phyloP scores from a whole-genome alignment of 37 sponge, comb jelly and placozoan genomes.

The Petrosia ficiformis region DNA sequence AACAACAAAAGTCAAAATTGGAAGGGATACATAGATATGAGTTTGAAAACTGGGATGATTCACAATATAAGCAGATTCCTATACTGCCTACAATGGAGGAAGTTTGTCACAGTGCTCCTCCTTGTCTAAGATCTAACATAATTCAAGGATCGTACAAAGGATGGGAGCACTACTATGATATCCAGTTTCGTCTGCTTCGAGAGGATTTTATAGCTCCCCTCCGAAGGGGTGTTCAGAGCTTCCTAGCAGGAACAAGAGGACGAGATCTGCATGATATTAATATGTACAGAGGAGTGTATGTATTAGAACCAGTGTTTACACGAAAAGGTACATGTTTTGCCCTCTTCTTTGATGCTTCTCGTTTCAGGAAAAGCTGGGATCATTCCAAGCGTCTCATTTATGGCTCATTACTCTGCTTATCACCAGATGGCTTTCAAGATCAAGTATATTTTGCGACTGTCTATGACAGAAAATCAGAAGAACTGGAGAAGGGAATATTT shows the following conservation, averaged over 20 bases:
- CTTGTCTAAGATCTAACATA: constrained; percentile 55
- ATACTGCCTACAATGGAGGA: constrained; percentile 65
- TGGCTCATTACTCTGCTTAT: constrained; percentile 84
- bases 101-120: constrained; percentile 13
- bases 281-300: constrained; percentile 48
- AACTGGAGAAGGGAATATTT: constrained; percentile 45
- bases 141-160: constrained; percentile 44
- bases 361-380: constrained; percentile 53
- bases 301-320: constrained; percentile 29
- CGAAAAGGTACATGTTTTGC: constrained; percentile 40
- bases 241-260: constrained; percentile 17
- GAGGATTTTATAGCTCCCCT: constrained; percentile 90
- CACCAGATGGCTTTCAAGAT: constrained; percentile 38
- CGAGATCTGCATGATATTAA: constrained; percentile 49
- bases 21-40: neutral
- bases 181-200: constrained; percentile 84
- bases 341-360: constrained; percentile 47
- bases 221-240: constrained; percentile 63
- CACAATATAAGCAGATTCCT: constrained; percentile 28
- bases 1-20: neutral
- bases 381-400: constrained; percentile 66
- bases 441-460: constrained; percentile 63
- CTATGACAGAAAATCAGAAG: constrained; percentile 52
- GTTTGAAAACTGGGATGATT: constrained; percentile 32
- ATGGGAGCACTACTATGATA: constrained; percentile 81